Percentiles rank a stretch among this genome's conserved stretches.
These are phyloP conservation scores for Caenorhabditis parvicauda DNA, from an alignment of 2,888 invertebrate genomes.

Conservation along the genomic window DNA sequence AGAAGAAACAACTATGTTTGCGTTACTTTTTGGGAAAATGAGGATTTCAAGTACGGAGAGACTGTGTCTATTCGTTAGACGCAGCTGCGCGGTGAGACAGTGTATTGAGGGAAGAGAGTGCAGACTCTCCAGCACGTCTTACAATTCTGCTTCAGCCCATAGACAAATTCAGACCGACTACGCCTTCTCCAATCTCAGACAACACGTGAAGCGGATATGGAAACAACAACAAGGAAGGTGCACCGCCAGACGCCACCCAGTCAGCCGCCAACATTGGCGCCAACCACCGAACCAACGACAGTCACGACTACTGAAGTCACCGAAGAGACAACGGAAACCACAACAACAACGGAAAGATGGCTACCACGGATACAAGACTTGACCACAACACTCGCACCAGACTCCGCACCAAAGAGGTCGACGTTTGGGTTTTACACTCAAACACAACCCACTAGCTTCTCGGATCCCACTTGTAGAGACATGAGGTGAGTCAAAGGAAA, in stretches of 20 bases:
- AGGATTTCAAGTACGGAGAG: slow-evolving; percentile 6
- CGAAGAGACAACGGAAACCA: not conserved
- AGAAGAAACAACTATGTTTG: slow-evolving; percentile 32
- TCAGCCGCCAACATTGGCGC: slow-evolving; percentile 18
- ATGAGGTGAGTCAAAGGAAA: too few relatives aligned
- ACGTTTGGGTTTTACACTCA: slow-evolving; percentile 31
- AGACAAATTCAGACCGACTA: slow-evolving; percentile 12
- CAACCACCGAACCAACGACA: slow-evolving; percentile 9
- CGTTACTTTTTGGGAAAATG: slow-evolving; percentile 2
- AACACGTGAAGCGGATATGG: too few relatives aligned
- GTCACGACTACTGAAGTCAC: slow-evolving; percentile 7
- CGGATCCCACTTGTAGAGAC: slow-evolving; percentile 39
- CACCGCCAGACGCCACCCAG: slow-evolving; percentile 21
- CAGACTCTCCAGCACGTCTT: not conserved
- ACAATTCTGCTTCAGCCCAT: not conserved
- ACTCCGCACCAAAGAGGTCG: slow-evolving; percentile 12
- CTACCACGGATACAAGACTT: too few relatives aligned
- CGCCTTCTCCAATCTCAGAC: slow-evolving; percentile 15
- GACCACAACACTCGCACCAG: not conserved
- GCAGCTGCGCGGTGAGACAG: too few relatives aligned
- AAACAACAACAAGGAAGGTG: slow-evolving; percentile 4
- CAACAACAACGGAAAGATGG: too few relatives aligned
- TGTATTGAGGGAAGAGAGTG: too few relatives aligned
- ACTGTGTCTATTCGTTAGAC: too few relatives aligned
- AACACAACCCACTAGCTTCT: slow-evolving; percentile 35